Percentiles rank a stretch among this genome's conserved stretches.
These are phyloP conservation scores for Cynaeus angustus DNA, from an alignment of 2,888 invertebrate genomes.

Conservation along the genomic window DNA sequence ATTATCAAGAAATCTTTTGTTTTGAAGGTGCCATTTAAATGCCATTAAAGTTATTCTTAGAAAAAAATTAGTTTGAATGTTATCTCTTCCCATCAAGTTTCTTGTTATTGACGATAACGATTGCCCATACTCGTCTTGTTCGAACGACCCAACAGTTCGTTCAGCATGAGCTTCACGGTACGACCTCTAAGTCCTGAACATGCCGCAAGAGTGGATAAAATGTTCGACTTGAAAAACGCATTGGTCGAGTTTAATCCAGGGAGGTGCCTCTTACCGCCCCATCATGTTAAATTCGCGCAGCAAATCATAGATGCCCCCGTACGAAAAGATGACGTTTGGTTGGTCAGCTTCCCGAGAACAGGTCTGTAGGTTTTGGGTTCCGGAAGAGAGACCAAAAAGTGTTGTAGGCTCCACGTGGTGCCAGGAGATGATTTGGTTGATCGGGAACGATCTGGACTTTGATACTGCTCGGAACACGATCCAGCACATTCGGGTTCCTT, in stretches of 20 bases:
- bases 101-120: too few relatives aligned
- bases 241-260: conserved; percentile 85
- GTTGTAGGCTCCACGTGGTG: conserved; percentile 89
- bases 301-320: conserved; percentile 83
- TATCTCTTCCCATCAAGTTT: too few relatives aligned
- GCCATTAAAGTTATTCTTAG: too few relatives aligned
- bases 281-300: conserved; percentile 80
- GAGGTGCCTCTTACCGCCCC: conserved; percentile 80
- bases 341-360: conserved; percentile 91
- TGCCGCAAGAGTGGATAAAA: conserved; percentile 75
- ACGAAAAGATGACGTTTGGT: conserved; percentile 86
- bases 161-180: conserved; percentile 42
- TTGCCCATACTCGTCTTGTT: conserved; percentile 10
- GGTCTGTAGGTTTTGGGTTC: conserved; percentile 73
- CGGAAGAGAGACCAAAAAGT: too few relatives aligned
- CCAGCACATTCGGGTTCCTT: conserved; percentile 81
- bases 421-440: conserved; percentile 95
- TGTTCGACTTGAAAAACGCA: conserved; percentile 81
- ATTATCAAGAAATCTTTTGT: too few relatives aligned
- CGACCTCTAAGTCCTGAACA: conserved; percentile 54
- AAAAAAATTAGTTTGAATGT: too few relatives aligned
- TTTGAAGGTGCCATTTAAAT: too few relatives aligned
- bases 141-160: background rate
- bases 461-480: conserved; percentile 78
- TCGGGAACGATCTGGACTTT: conserved; percentile 86